Evolutionary conservation across 1,140 invertebrate species (phyloP).

Genomic region (Colletes latitarsis): DNA sequence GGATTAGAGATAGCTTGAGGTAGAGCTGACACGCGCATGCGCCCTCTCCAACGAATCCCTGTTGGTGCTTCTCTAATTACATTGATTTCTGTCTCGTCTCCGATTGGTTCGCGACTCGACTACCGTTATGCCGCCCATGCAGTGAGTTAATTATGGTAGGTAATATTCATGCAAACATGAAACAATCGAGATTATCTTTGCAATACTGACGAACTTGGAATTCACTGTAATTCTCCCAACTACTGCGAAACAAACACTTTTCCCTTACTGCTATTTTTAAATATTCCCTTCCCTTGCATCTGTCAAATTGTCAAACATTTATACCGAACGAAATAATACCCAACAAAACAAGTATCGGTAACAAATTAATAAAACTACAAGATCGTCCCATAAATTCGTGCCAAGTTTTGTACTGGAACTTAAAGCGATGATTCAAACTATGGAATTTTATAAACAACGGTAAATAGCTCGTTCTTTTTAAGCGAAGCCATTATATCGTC

Average conservation of each 20-base stretch:
- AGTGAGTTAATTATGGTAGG: conserved; percentile 23
- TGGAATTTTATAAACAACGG: too few relatives aligned
- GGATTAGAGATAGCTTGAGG: conserved; percentile 35
- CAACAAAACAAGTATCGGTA: neutral
- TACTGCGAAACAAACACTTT: neutral
- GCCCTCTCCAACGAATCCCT: conserved; percentile 26
- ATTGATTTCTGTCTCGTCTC: conserved; percentile 53
- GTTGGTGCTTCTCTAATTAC: conserved; percentile 63
- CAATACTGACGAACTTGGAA: neutral
- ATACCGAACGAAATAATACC: neutral
- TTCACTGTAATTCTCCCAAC: neutral
- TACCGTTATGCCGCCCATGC: conserved; percentile 40
- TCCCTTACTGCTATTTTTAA: neutral
- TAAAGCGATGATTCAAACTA: too few relatives aligned
- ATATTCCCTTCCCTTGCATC: neutral
- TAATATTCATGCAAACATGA: conserved; percentile 44
- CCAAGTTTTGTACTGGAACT: too few relatives aligned
- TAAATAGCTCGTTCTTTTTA: too few relatives aligned
- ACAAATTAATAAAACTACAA: too few relatives aligned
- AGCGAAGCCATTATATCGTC: too few relatives aligned
- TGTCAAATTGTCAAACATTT: neutral
- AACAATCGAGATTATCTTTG: conserved; percentile 39
- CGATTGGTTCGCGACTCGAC: conserved; percentile 50
- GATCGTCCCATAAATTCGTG: too few relatives aligned
- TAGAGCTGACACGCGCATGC: conserved; percentile 47